phyloP scores from a whole-genome alignment of 2,113 vertebrate species.

The Podilymbus podiceps region DNA sequence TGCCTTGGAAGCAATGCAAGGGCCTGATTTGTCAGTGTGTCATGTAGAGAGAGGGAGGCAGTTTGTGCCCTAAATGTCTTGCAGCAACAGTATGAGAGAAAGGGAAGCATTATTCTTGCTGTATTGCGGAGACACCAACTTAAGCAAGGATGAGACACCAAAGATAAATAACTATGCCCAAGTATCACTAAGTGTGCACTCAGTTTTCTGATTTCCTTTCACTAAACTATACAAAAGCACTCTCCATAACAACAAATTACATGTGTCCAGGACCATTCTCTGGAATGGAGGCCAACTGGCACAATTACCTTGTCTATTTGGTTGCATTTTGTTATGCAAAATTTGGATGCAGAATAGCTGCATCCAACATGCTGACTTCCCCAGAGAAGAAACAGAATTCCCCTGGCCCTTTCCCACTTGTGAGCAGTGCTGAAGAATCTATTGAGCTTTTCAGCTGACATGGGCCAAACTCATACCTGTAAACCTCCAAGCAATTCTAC shows the following conservation, averaged over 20 bases:
- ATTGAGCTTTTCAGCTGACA: not conserved
- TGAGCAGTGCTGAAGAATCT: accelerated
- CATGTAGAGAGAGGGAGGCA: not conserved
- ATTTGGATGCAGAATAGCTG: not conserved
- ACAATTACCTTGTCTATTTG: not conserved
- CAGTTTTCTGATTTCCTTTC: not conserved
- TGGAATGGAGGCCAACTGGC: not conserved
- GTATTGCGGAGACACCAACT: not conserved
- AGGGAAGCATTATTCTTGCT: not conserved
- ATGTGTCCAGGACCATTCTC: accelerated
- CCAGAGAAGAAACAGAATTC: too few species aligned
- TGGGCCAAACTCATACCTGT: not conserved
- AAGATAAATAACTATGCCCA: not conserved
- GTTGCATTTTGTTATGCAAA: not conserved
- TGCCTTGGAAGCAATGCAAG: not conserved
- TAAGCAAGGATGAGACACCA: not conserved
- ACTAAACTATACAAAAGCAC: not conserved
- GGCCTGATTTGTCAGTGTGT: not conserved
- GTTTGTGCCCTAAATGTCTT: not conserved
- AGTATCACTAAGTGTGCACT: not conserved
- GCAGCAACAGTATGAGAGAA: not conserved
- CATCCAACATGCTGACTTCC: not conserved
- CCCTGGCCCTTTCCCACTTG: not conserved
- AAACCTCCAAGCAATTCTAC: not conserved
- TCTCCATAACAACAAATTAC: not conserved